Conservation (phyloP, 2,113 vertebrate species). For the Eulemur rufifrons region DNA sequence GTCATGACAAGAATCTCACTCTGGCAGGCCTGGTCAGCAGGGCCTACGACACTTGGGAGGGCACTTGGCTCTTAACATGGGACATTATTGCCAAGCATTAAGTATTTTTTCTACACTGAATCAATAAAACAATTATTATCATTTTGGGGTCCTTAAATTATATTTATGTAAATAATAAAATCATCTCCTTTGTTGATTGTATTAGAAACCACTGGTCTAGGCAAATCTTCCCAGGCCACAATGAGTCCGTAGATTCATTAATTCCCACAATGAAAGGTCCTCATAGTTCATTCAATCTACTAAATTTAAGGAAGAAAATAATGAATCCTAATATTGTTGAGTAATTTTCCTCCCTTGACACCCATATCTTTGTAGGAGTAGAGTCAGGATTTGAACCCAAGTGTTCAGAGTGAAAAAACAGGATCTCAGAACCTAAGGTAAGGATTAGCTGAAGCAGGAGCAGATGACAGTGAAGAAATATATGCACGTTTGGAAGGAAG, state of each 20-base stretch:
- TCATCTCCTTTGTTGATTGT: not conserved
- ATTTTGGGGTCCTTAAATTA: not conserved
- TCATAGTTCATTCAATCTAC: not conserved
- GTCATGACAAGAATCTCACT: not conserved
- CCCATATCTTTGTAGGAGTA: not conserved
- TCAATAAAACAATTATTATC: not conserved
- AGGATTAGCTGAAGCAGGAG: not conserved
- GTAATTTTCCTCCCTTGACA: not conserved
- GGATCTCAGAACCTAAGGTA: not conserved
- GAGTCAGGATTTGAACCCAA: not conserved
- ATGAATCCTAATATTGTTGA: not conserved
- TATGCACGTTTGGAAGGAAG: not conserved
- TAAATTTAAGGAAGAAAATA: not conserved
- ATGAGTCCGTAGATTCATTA: not conserved
- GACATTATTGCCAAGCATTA: not conserved
- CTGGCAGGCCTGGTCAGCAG: not conserved
- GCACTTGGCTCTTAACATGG: not conserved
- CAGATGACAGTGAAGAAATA: not conserved
- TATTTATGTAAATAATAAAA: not conserved
- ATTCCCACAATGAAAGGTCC: not conserved
- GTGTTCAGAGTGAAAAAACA: not conserved
- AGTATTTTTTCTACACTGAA: not conserved
- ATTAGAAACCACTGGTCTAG: not conserved
- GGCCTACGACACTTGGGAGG: not conserved
- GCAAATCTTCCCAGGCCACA: not conserved